A percentile compares a stretch with the other conserved stretches of the same genome.
These are phyloP conservation scores for Cervus canadensis DNA, from an alignment of 2,113 vertebrate genomes.

Conservation along the genomic window DNA sequence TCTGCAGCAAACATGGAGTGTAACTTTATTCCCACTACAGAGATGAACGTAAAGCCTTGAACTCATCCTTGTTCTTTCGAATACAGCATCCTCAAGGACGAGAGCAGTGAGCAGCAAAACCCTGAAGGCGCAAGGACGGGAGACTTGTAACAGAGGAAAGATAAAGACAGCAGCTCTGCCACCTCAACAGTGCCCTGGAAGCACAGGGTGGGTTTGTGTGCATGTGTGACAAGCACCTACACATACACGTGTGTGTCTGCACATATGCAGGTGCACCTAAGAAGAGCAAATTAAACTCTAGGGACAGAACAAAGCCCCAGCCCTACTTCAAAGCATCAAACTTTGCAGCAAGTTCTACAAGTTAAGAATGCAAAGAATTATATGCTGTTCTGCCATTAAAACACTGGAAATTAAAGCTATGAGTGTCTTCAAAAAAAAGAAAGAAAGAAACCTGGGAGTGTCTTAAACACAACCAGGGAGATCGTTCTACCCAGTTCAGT, in stretches of 20 bases:
- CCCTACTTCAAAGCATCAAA: neutral
- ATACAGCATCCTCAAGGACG: neutral
- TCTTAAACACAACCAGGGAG: neutral
- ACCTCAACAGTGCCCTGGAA: neutral
- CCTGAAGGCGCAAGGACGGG: neutral
- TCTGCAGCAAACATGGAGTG: neutral
- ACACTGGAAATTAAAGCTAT: neutral
- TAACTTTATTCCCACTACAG: neutral
- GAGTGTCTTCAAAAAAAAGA: neutral
- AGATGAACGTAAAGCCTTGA: neutral
- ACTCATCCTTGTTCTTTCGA: neutral
- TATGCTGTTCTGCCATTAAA: neutral
- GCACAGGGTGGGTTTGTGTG: neutral
- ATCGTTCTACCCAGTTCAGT: neutral
- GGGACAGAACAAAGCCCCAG: neutral
- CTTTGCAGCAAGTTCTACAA: neutral
- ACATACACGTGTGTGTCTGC: accelerated
- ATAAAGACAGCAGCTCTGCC: neutral
- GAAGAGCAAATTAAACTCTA: neutral
- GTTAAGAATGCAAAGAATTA: neutral
- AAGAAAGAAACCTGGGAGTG: neutral
- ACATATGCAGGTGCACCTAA: accelerated
- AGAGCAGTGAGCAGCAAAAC: neutral
- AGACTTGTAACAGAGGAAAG: neutral
- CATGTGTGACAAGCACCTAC: neutral